Conservation (phyloP, 2,888 invertebrate genomes). For the Drosophila picticornis region DNA sequence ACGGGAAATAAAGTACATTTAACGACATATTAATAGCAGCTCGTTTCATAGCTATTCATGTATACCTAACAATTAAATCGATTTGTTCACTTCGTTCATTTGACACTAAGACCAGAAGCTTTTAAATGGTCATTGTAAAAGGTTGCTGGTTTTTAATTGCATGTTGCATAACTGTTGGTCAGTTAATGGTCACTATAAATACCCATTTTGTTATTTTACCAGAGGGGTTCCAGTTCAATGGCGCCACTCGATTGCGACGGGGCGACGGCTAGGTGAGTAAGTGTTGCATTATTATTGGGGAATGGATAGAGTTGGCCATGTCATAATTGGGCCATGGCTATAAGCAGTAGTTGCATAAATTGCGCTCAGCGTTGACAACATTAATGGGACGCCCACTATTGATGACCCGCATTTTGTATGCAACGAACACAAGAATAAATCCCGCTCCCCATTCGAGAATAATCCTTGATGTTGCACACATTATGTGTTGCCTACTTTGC, state of each 20-base stretch:
- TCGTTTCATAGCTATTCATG: not conserved
- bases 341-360: conserved; percentile 59
- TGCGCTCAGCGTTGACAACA: conserved; percentile 49
- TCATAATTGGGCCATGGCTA: conserved; percentile 65
- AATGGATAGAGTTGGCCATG: conserved; percentile 14
- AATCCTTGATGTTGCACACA: conserved; percentile 17
- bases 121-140: conserved; percentile 25
- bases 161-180: conserved; percentile 32
- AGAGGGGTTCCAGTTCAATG: conserved; percentile 22
- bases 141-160: conserved; percentile 39
- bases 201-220: conserved; percentile 6
- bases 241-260: conserved; percentile 14
- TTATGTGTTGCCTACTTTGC: conserved; percentile 53
- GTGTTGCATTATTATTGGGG: conserved; percentile 33
- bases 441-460: not conserved
- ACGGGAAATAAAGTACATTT: not conserved
- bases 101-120: conserved; percentile 17
- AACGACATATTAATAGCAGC: conserved; percentile 15
- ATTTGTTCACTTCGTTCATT: conserved; percentile 26
- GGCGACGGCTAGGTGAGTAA: not conserved
- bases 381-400: conserved; percentile 49
- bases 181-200: conserved; percentile 45
- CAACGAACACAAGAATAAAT: conserved; percentile 12
- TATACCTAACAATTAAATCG: conserved; percentile 33
- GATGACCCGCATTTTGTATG: conserved; percentile 31